Percentiles rank a stretch among this genome's conserved stretches.
These are phyloP conservation scores for Orchestia grillus DNA, from an alignment of 1,140 invertebrate genomes.

Conservation along the genomic window DNA sequence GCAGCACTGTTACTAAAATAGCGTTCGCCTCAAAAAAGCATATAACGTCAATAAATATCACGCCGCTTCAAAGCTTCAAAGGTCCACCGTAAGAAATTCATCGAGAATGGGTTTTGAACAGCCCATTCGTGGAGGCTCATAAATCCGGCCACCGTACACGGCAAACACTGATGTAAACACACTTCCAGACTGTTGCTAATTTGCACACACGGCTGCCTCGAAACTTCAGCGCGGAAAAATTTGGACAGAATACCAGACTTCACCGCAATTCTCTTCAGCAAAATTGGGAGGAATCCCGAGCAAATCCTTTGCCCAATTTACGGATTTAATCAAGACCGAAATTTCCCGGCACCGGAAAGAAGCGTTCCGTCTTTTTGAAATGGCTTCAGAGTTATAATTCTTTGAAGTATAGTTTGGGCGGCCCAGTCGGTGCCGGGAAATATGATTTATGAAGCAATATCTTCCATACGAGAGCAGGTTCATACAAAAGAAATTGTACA, in stretches of 20 bases:
- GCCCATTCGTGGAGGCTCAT: background rate
- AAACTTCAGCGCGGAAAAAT: background rate
- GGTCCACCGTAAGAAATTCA: background rate
- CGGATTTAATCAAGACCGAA: constrained; percentile 30
- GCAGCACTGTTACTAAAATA: background rate
- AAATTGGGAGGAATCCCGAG: constrained; percentile 5
- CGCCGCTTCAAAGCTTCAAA: background rate
- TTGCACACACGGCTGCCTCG: background rate
- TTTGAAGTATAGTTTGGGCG: background rate
- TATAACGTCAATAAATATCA: background rate
- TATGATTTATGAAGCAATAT: constrained; percentile 29
- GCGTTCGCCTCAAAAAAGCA: background rate
- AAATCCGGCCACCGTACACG: background rate
- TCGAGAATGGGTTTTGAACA: background rate
- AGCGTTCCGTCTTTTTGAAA: constrained; percentile 3
- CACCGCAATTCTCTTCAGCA: background rate
- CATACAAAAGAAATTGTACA: background rate
- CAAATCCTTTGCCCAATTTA: constrained; percentile 5
- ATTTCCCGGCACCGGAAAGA: constrained; percentile 24
- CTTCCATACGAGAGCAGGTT: background rate
- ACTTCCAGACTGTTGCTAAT: background rate
- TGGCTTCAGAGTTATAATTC: constrained; percentile 11
- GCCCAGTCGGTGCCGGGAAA: background rate
- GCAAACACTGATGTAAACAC: background rate
- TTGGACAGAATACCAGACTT: background rate